Conservation (phyloP, 1,140 invertebrate genomes). For the Drosophila miranda region DNA sequence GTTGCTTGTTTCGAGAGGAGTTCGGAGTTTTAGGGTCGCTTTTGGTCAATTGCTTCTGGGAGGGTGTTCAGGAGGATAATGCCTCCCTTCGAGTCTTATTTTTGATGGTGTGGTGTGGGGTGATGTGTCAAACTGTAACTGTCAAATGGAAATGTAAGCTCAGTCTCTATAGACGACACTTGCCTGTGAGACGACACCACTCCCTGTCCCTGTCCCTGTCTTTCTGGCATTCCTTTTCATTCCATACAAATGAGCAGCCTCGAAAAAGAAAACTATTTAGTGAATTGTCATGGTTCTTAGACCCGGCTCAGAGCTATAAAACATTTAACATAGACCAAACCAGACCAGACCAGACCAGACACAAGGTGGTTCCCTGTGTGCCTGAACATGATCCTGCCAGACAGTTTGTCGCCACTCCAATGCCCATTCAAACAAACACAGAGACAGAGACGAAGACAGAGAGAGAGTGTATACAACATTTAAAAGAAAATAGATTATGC, state of each 20-base stretch:
- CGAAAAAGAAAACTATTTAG: constrained; percentile 28
- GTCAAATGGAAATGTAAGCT: constrained; percentile 43
- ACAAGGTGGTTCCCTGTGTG: constrained; percentile 26
- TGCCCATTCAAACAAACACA: constrained; percentile 36
- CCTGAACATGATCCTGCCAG: constrained; percentile 55
- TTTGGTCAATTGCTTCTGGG: not conserved
- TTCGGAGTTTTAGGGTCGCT: constrained; percentile 24
- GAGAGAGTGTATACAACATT: constrained; percentile 62
- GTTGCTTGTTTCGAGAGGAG: constrained; percentile 51
- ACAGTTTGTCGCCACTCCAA: constrained; percentile 70
- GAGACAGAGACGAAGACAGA: not conserved
- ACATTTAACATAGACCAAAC: constrained; percentile 32
- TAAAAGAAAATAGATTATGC: constrained; percentile 78
- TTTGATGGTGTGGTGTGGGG: not conserved
- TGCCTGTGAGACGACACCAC: constrained; percentile 34
- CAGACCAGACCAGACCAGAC: constrained; percentile 5
- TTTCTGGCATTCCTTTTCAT: no score
- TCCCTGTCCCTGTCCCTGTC: not conserved
- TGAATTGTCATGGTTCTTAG: constrained; percentile 36
- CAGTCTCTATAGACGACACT: constrained; percentile 14
- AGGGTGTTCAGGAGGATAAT: constrained; percentile 12
- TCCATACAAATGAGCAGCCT: constrained; percentile 16
- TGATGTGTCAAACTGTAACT: constrained; percentile 46
- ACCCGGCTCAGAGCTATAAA: constrained; percentile 37
- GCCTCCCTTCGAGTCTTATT: not conserved